A percentile compares a stretch with the other conserved stretches of the same genome.
phyloP scores from a whole-genome alignment of 1,140 invertebrate genomes.

The Dreissena rostriformis region DNA sequence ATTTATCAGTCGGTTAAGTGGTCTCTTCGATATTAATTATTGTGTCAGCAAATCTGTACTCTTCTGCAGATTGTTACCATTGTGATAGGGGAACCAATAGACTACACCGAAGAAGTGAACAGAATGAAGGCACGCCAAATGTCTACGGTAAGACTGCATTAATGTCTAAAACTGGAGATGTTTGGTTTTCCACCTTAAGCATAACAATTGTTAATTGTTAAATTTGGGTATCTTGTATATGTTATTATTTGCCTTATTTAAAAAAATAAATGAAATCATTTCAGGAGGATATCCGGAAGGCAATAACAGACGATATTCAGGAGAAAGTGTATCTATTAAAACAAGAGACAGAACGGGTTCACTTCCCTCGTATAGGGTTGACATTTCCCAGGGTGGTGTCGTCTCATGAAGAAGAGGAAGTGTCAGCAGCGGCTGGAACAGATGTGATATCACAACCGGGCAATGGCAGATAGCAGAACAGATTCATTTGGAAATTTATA shows the following conservation, averaged over 20 bases:
- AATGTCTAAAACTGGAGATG: not conserved
- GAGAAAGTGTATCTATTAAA: slow-evolving; percentile 7
- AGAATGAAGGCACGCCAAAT: slow-evolving; percentile 9
- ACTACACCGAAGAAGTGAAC: slow-evolving; percentile 26
- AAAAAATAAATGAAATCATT: not conserved
- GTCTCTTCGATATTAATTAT: too few relatives aligned
- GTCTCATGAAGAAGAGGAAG: too few relatives aligned
- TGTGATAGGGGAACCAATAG: slow-evolving; percentile 18
- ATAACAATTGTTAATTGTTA: too few relatives aligned
- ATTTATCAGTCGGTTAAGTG: not conserved
- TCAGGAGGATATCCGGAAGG: slow-evolving; percentile 24
- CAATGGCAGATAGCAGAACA: too few relatives aligned
- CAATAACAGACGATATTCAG: slow-evolving; percentile 38
- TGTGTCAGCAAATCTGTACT: not conserved
- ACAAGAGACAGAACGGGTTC: slow-evolving; percentile 10
- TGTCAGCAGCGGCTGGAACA: too few relatives aligned
- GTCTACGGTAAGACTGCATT: slow-evolving; percentile 10
- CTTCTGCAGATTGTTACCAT: slow-evolving; percentile 25
- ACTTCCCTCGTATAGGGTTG: not conserved
- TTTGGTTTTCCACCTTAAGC: not conserved
- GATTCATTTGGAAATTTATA: too few relatives aligned
- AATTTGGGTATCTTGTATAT: too few relatives aligned
- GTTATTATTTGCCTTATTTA: too few relatives aligned
- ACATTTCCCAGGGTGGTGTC: too few relatives aligned
- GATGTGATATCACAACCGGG: too few relatives aligned